Evolutionary conservation across 2,797 vertebrate species (phyloP).

Genomic region (Nothura maculosa): DNA sequence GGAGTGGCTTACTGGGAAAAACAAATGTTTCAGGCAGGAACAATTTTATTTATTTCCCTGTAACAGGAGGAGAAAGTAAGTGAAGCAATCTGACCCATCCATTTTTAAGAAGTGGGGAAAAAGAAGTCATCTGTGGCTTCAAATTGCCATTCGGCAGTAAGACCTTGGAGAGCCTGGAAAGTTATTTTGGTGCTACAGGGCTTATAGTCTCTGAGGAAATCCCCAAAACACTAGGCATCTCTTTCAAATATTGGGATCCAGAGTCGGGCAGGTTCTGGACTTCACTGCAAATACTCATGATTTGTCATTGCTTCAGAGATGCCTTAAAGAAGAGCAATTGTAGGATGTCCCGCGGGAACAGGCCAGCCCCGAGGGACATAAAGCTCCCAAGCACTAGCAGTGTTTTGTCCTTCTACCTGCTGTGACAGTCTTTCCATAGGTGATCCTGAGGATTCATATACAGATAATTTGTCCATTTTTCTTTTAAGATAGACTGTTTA

Average conservation of each 20-base stretch:
- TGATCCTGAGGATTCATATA: not conserved
- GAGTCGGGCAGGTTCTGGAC: not conserved
- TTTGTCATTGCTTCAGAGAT: not conserved
- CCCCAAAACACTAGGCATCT: not conserved
- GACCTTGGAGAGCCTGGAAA: not conserved
- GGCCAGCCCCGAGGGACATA: not conserved
- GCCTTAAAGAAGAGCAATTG: not conserved
- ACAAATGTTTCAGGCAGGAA: not conserved
- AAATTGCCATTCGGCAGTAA: not conserved
- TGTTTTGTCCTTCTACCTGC: not conserved
- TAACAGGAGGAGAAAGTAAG: not conserved
- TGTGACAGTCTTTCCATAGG: not conserved
- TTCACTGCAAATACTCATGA: not conserved
- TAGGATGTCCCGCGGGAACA: not conserved
- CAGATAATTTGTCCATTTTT: not conserved
- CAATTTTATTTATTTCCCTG: not conserved
- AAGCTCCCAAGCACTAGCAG: not conserved
- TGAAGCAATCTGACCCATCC: not conserved
- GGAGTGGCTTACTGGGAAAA: not conserved
- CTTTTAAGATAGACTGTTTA: not conserved
- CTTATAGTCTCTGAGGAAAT: not conserved
- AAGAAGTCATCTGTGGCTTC: not conserved
- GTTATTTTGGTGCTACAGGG: not conserved
- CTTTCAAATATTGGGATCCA: not conserved
- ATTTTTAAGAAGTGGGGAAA: not conserved